Evolutionary conservation across 1,140 invertebrate species (phyloP), one percentile per base, ranked within the genome.

Genomic region (Drosophila setifemur): DNA sequence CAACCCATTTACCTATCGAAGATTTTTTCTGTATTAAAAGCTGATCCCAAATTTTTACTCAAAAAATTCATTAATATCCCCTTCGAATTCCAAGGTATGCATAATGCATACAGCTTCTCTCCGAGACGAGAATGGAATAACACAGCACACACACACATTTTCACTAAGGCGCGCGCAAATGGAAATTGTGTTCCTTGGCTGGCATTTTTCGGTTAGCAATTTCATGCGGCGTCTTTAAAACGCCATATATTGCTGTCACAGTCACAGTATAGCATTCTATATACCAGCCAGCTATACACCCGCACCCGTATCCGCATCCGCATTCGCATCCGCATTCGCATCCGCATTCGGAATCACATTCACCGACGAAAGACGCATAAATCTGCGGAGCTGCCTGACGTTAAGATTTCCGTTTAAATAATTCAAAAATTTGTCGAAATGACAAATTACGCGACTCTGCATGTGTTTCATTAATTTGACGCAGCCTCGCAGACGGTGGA

Each of bases 351-450:
- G 28, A 37, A 54, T 61, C 42, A 63, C 57, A 64, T 21, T 48
- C 25, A 42, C 12, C 33, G 21, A 45, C 25, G 26, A 54, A 57
- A 71, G 53, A 52, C 53, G 21, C 69, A 72, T 72, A 72, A 72
- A 72, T 72, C 68, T n/a, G 68, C 68, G 40, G 68, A 25, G 39
- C 42, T 48, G 67, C 68, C 54, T 61, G 74, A 64, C 71, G 71
- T 63, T 71, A 79, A 81, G 76, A 79, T 81, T 81, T 79, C 76
- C 76, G 72, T 82, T 81, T 76, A 76, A 81, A 81, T 81, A 81
- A 81, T 81, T 82, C 72, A 75, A 81, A 71, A 81, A 81, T 81
- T 81, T 82, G 77, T 82, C 76, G 76, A 82, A 81, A 82, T 81
- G 76, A 81, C 77, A 79, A 79, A 79, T 79, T 79, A 82, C 77